Evolutionary conservation across 1,140 invertebrate genomes (phyloP).

Genomic region (Hetaerina americana): DNA sequence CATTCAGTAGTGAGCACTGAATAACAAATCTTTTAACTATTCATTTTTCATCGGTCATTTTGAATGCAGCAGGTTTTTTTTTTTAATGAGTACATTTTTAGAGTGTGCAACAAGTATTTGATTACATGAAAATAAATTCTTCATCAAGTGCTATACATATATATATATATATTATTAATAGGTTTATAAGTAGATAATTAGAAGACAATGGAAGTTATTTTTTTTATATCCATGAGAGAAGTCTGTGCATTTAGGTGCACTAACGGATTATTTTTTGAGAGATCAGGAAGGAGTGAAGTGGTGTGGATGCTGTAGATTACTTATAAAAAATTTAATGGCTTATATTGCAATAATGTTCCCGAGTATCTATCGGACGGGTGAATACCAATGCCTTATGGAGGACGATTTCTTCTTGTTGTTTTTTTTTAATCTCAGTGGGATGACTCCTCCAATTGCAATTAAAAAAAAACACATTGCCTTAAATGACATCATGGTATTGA

Average conservation of each 20-base stretch:
- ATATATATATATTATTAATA: not conserved
- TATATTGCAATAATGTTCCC: not conserved
- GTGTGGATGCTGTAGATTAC: not conserved
- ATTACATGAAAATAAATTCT: too few species aligned
- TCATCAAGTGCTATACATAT: not conserved
- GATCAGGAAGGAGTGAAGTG: not conserved
- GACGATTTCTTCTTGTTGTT: conserved; percentile 1
- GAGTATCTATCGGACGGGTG: not conserved
- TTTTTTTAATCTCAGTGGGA: not conserved
- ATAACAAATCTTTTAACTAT: too few species aligned
- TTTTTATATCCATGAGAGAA: not conserved
- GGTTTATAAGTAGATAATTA: not conserved
- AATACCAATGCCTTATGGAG: not conserved
- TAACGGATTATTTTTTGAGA: not conserved
- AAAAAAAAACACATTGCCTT: too few species aligned
- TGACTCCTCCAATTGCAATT: too few species aligned
- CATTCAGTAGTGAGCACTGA: too few species aligned
- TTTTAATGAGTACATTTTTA: not conserved
- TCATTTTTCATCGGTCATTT: too few species aligned
- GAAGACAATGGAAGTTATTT: not conserved
- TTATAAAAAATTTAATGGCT: not conserved
- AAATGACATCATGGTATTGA: too few species aligned
- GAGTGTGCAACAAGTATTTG: not conserved
- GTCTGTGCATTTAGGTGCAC: not conserved
- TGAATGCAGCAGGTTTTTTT: not conserved